Evolutionary conservation across 2,888 invertebrate species (phyloP), one percentile per base, ranked within the genome.

Genomic region (Lasioglossum pauxillum): DNA sequence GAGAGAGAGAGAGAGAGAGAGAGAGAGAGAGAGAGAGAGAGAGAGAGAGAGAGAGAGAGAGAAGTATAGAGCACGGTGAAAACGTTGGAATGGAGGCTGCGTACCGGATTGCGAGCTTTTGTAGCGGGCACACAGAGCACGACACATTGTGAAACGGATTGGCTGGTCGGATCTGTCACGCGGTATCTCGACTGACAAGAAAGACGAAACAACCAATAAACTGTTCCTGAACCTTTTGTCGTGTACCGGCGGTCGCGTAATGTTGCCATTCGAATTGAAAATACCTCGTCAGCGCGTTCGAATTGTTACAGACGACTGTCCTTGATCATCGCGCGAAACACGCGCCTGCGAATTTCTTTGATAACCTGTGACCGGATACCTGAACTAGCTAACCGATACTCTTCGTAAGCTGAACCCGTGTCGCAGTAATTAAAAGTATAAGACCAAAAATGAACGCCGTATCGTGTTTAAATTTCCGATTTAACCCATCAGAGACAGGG

Each of bases 161-260:
- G 90, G 91, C 86, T 88, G 90, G 91, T 82, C 80, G 91, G 83
- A 91, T 89, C 89, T 90, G 90, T 89, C 89, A 89, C 89, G 89
- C 86, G 90, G 89, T 90, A 90, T 90, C 91, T 85, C 84, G 85
- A 89, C 84, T 83, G 89, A 89, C 91, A 90, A 88, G 90, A 88
- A 90, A 90, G 89, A 90, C 89, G 90, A 84, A 90, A 90, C 91
- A 89, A 85, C 91, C 90, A 90, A 90, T 90, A 91, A 90, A 90
- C 91, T 88, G 91, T 86, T 87, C 81, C 90, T 86, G 86, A 86
- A 73, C 88, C 90, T 88, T 90, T 90, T 90, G 90, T 90, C 77
- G 84, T 82, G 83, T 72, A 77, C 77, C 84, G 80, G 84, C 46
- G 88, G 84, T 83, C 86, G 80, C 80, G 90, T 86, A 86, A 86